Evolutionary conservation across 2,888 invertebrate genomes (phyloP).

Genomic region (Oscheius sp.): DNA sequence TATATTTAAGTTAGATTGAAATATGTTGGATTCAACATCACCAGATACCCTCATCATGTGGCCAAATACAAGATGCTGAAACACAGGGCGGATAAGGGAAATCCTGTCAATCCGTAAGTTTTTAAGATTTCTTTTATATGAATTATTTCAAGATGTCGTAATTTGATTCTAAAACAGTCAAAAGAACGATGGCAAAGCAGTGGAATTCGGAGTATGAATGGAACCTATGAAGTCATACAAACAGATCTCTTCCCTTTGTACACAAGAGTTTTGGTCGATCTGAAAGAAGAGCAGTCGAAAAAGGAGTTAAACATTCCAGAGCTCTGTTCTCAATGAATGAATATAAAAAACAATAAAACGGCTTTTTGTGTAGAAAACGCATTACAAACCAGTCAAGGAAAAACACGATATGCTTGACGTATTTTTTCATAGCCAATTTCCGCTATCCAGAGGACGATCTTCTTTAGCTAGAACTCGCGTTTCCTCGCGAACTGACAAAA

Average conservation of each 20-base stretch:
- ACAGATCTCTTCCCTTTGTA: constrained; percentile 54
- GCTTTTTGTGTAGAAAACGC: too few species aligned
- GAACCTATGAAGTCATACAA: constrained; percentile 55
- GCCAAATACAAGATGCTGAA: constrained; percentile 95
- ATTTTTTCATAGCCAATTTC: too few species aligned
- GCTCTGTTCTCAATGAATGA: too few species aligned
- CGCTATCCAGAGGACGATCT: too few species aligned
- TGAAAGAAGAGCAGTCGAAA: constrained; percentile 62
- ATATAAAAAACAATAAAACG: too few species aligned
- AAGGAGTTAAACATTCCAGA: neutral
- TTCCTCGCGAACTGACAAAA: too few species aligned
- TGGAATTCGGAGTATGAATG: constrained; percentile 74
- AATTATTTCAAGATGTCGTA: constrained; percentile 75
- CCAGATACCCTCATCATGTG: constrained; percentile 89
- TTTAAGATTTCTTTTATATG: neutral
- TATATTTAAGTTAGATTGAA: constrained; percentile 40
- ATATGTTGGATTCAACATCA: constrained; percentile 82
- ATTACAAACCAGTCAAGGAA: too few species aligned
- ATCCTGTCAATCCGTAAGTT: constrained; percentile 79
- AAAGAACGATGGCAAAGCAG: constrained; percentile 74
- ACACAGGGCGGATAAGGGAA: constrained; percentile 83
- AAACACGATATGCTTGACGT: too few species aligned
- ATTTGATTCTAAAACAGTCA: constrained; percentile 74
- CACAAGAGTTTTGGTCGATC: constrained; percentile 65
- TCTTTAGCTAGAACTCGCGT: too few species aligned